phyloP scores from a whole-genome alignment of 2,113 vertebrate species.

The Sylvietta virens region DNA sequence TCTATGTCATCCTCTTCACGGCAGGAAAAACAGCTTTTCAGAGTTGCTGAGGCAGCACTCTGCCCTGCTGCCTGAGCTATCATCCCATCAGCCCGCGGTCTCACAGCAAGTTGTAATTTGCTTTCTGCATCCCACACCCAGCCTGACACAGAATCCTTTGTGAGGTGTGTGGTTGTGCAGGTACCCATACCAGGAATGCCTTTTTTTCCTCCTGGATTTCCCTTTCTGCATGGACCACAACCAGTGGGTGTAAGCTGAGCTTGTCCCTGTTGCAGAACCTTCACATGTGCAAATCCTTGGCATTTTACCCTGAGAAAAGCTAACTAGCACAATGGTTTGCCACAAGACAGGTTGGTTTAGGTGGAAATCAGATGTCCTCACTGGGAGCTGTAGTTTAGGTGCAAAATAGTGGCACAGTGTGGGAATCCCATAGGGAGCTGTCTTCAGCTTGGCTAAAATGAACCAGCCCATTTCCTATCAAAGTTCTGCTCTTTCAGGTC shows the following conservation, averaged over 20 bases:
- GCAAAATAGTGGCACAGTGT: neutral
- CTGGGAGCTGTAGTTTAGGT: neutral
- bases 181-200: neutral
- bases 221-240: neutral
- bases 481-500: neutral
- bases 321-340: neutral
- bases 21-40: slow-evolving; percentile 56
- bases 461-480: neutral
- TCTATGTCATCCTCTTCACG: slow-evolving; percentile 47
- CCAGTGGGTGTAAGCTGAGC: neutral
- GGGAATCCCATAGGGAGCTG: neutral
- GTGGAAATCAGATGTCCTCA: neutral
- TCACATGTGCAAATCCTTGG: neutral
- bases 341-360: neutral
- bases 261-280: neutral
- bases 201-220: neutral
- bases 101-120: slow-evolving; percentile 25
- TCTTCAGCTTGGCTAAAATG: neutral
- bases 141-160: neutral
- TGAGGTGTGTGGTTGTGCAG: neutral
- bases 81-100: neutral
- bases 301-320: neutral
- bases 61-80: slow-evolving; percentile 17
- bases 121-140: neutral
- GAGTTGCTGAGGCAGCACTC: slow-evolving; percentile 49